Evolutionary conservation across 2,113 vertebrate genomes (phyloP).

Genomic region (Pionites leucogaster): DNA sequence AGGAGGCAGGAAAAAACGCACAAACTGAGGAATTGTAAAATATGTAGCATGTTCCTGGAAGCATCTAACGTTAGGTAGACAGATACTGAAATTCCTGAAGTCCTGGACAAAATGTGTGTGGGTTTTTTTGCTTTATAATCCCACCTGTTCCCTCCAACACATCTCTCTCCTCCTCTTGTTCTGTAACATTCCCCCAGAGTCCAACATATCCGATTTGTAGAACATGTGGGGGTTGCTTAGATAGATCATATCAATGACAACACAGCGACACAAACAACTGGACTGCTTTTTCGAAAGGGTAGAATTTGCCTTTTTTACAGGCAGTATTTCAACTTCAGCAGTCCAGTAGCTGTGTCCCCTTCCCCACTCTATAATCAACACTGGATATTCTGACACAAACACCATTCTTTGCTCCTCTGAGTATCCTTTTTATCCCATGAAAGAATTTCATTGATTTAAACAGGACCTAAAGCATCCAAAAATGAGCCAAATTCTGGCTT

Average conservation of each 20-base stretch:
- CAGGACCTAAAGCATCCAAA: not conserved
- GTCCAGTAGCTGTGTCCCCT: not conserved
- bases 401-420: not conserved
- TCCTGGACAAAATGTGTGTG: not conserved
- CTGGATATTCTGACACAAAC: not conserved
- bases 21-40: not conserved
- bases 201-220: not conserved
- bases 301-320: not conserved
- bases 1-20: not conserved
- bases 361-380: not conserved
- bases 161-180: not conserved
- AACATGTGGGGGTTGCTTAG: not conserved
- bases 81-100: not conserved
- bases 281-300: not conserved
- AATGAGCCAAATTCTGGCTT: not conserved
- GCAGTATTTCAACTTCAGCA: not conserved
- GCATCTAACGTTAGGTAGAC: not conserved
- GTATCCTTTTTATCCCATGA: not conserved
- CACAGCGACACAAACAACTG: not conserved
- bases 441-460: not conserved
- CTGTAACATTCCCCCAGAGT: not conserved
- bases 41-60: not conserved
- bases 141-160: not conserved
- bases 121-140: not conserved
- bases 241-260: not conserved